These are phyloP conservation scores for Lepidurus apus DNA, from an alignment of 1,140 invertebrate genomes.

Conservation along the genomic window DNA sequence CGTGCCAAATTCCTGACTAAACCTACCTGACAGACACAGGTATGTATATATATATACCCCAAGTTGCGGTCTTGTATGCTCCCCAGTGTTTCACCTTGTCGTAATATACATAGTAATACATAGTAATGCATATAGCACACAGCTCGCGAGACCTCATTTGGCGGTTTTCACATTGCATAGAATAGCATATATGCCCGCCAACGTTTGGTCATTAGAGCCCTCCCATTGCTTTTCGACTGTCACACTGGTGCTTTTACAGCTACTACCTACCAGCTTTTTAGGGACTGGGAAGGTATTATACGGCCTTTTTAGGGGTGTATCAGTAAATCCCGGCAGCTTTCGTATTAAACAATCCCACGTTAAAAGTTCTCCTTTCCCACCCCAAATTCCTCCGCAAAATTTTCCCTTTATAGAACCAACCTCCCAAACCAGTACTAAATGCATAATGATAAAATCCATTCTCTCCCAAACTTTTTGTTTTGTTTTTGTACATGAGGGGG, in stretches of 20 bases:
- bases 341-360: neutral
- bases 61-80: neutral
- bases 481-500: neutral
- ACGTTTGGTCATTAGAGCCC: slow-evolving; percentile 1
- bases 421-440: neutral
- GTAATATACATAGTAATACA: neutral
- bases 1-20: neutral
- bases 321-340: neutral
- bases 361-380: neutral
- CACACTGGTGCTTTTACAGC: slow-evolving; percentile 4
- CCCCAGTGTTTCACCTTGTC: neutral
- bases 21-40: neutral
- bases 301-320: neutral
- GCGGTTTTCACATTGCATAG: neutral
- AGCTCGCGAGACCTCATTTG: neutral
- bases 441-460: slow-evolving; percentile 11
- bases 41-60: neutral
- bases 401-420: neutral
- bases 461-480: neutral
- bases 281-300: neutral
- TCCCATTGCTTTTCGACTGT: neutral
- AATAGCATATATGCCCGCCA: neutral
- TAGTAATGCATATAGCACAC: neutral
- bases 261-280: neutral
- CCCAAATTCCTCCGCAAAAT: neutral